These are phyloP conservation scores for Camponotus pennsylvanicus DNA, from an alignment of 1,140 invertebrate species.

Conservation along the genomic window DNA sequence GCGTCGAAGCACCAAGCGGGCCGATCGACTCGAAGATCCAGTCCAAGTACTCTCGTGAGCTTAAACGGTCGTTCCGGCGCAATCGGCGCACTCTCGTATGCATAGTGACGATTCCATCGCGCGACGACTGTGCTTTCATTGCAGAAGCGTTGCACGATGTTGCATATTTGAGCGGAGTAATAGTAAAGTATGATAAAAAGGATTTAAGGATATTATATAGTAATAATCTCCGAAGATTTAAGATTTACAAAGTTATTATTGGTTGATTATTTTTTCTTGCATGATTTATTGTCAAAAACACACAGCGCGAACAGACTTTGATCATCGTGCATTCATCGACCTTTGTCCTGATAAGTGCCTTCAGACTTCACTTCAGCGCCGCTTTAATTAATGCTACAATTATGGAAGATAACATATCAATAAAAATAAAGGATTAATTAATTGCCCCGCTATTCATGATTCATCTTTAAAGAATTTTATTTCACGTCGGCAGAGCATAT, in stretches of 20 bases:
- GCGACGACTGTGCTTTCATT: conserved; percentile 28
- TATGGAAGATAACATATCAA: conserved; percentile 8
- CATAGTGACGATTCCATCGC: conserved; percentile 34
- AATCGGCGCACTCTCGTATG: conserved; percentile 44
- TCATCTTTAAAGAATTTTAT: conserved; percentile 38
- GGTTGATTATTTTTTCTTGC: not conserved
- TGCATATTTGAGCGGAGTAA: not conserved
- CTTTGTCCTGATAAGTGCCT: conserved; percentile 5
- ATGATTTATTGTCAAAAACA: no score
- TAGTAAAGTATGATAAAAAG: not conserved
- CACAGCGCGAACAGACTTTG: no score
- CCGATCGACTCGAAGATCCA: conserved; percentile 58
- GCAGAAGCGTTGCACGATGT: not conserved
- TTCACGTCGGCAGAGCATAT: conserved; percentile 36
- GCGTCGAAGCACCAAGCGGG: conserved; percentile 45
- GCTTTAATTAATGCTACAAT: conserved; percentile 40
- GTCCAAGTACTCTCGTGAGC: conserved; percentile 51
- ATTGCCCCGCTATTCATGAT: not conserved
- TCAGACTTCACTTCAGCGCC: not conserved
- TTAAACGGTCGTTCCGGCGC: conserved; percentile 49
- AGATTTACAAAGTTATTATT: not conserved
- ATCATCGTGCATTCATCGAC: no score
- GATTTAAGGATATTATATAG: not conserved
- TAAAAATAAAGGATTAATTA: conserved; percentile 23
- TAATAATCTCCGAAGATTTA: not conserved